phyloP scores from a whole-genome alignment of 2,888 invertebrate species.

The Eurytoma californica region DNA sequence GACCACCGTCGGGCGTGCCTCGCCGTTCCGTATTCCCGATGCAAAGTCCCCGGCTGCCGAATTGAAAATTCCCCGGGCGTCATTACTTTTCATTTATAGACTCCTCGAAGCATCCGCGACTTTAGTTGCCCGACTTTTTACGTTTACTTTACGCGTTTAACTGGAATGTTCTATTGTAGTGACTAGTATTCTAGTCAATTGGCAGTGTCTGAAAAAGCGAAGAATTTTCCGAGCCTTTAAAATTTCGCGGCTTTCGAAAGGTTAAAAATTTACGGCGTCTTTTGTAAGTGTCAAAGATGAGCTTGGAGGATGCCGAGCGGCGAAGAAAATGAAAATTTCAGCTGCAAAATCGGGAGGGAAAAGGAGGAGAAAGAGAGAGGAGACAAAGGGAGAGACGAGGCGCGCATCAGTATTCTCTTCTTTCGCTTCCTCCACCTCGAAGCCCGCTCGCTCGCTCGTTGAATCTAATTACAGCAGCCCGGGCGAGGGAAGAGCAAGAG shows the following conservation, averaged over 20 bases:
- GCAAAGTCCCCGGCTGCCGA: constrained; percentile 46
- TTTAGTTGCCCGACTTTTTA: no score
- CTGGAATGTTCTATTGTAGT: no score
- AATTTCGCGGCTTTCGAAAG: no score
- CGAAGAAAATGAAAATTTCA: constrained; percentile 12
- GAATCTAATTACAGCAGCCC: constrained; percentile 73
- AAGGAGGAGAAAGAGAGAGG: constrained; percentile 21
- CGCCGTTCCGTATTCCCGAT: constrained; percentile 48
- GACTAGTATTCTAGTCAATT: no score
- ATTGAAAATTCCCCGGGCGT: constrained; percentile 49
- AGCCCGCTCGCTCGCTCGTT: constrained; percentile 70
- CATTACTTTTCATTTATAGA: constrained; percentile 50
- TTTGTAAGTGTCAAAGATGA: neutral
- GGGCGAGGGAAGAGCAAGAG: constrained; percentile 47
- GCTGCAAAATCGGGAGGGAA: neutral
- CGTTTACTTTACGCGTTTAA: no score
- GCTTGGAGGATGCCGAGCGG: neutral
- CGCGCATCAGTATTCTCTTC: constrained; percentile 54
- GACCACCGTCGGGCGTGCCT: neutral
- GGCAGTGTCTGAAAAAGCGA: no score
- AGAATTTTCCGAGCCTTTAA: no score
- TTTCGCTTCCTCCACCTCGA: constrained; percentile 60
- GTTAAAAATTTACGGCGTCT: no score
- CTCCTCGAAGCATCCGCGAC: no score
- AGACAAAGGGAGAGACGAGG: neutral